Evolutionary conservation across 2,797 vertebrate genomes (phyloP).

Genomic region (Antrozous pallidus): DNA sequence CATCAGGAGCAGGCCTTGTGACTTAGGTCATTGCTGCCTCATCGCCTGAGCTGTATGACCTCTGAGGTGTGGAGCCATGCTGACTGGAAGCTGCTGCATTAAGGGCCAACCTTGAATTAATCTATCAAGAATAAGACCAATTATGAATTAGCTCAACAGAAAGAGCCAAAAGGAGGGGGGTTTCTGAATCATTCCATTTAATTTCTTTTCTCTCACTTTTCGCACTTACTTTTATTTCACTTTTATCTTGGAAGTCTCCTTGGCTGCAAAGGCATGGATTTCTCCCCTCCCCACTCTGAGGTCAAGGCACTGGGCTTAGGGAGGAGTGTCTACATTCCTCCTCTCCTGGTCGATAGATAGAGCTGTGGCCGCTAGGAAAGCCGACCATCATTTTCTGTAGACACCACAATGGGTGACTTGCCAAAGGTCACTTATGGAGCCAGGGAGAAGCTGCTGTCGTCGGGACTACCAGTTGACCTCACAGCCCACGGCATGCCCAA

Average conservation of each 20-base stretch:
- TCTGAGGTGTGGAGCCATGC: background rate
- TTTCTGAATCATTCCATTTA: background rate
- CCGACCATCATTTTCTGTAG: background rate
- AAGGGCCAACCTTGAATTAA: background rate
- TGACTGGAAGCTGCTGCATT: background rate
- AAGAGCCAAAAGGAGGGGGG: background rate
- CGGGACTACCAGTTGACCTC: background rate
- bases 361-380: background rate
- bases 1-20: background rate
- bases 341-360: background rate
- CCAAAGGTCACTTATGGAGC: background rate
- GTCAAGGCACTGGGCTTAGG: background rate
- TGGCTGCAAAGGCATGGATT: background rate
- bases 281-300: background rate
- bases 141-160: background rate
- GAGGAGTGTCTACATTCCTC: background rate
- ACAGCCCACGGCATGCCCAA: background rate
- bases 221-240: slow-evolving; percentile 23
- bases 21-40: background rate
- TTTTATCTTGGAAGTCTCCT: slow-evolving; percentile 24
- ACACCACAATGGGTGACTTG: background rate
- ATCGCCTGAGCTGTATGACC: background rate
- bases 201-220: background rate
- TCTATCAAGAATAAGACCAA: background rate
- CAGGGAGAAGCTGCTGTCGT: background rate